A percentile compares a stretch with the other conserved stretches of the same genome.
Evolutionary conservation across 2,888 invertebrate genomes (phyloP).

Genomic region (Xestia xanthographa): DNA sequence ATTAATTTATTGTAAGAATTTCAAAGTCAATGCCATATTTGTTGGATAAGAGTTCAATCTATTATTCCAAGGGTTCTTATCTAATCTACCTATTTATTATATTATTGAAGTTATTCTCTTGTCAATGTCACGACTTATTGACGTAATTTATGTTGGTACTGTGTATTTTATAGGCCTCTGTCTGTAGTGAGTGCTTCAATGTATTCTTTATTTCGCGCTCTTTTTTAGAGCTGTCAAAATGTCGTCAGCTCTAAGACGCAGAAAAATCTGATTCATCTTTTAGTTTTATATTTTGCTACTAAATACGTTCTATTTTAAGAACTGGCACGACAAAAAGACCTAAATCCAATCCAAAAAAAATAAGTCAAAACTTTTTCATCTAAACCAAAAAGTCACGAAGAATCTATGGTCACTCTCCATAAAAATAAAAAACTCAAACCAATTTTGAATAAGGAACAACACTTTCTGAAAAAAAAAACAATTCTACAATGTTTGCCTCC

Average conservation of each 20-base stretch:
- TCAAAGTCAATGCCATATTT: slow-evolving; percentile 45
- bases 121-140: slow-evolving; percentile 21
- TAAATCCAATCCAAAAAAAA: background rate
- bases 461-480: slow-evolving; percentile 26
- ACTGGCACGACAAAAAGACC: background rate
- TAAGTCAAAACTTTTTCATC: background rate
- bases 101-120: slow-evolving; percentile 11
- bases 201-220: background rate
- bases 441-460: slow-evolving; percentile 22
- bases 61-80: slow-evolving; percentile 29
- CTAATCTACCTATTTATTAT: slow-evolving; percentile 40
- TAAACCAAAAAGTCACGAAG: background rate
- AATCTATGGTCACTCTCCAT: background rate
- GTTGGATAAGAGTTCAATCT: slow-evolving; percentile 34
- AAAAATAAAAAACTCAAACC: too few relatives aligned
- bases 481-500: background rate
- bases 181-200: background rate
- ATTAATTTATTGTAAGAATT: slow-evolving; percentile 14
- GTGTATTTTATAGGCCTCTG: slow-evolving; percentile 3
- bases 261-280: background rate
- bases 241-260: background rate
- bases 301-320: background rate
- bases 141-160: background rate
- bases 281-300: background rate
- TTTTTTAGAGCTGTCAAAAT: background rate